phyloP scores from a whole-genome alignment of 2,797 vertebrate genomes.

The Hipposideros larvatus region DNA sequence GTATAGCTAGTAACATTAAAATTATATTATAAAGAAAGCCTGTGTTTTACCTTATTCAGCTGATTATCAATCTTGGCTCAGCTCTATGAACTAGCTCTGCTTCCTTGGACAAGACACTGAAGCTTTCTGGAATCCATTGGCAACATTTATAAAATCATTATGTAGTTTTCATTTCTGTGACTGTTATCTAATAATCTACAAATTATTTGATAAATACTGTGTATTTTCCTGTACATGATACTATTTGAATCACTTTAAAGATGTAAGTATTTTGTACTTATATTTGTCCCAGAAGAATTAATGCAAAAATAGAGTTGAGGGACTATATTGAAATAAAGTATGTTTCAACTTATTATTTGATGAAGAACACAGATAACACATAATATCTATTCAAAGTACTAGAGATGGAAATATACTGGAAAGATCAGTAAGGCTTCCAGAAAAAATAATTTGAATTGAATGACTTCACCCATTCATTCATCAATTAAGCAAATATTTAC shows the following conservation, averaged over 20 bases:
- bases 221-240: neutral
- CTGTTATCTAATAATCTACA: neutral
- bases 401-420: neutral
- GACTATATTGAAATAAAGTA: neutral
- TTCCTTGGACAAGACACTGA: neutral
- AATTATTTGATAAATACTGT: neutral
- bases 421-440: neutral
- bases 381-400: slow-evolving; percentile 18
- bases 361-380: neutral
- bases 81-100: neutral
- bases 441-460: neutral
- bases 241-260: neutral
- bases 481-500: neutral
- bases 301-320: neutral
- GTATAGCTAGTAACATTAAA: neutral
- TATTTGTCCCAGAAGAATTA: neutral
- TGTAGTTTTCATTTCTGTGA: neutral
- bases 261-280: neutral
- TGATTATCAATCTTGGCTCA: neutral
- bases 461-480: neutral
- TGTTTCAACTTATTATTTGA: neutral
- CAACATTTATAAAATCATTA: slow-evolving; percentile 29
- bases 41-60: neutral
- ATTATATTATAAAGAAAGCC: neutral
- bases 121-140: neutral